phyloP scores from a whole-genome alignment of 2,797 vertebrate genomes.

The Iguana delicatissima region DNA sequence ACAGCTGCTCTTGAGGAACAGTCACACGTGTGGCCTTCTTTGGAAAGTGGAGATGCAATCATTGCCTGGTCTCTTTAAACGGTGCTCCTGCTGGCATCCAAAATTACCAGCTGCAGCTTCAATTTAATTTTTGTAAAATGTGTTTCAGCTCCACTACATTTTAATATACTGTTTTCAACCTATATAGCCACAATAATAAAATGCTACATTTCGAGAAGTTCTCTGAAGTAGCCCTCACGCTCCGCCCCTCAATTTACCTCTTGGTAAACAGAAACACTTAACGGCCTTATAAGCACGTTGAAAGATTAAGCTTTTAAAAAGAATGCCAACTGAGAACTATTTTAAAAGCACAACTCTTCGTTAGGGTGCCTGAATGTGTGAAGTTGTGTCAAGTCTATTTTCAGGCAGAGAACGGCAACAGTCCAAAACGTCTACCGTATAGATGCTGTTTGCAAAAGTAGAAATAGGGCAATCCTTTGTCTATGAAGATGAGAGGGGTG shows the following conservation, averaged over 20 bases:
- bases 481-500: background rate
- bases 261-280: constrained; percentile 24
- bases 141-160: background rate
- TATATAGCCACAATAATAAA: background rate
- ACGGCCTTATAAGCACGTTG: constrained; percentile 40
- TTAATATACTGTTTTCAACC: constrained; percentile 1
- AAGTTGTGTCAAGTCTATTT: constrained; percentile 39
- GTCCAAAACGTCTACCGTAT: constrained; percentile 40
- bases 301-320: constrained; percentile 52
- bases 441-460: constrained; percentile 12
- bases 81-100: background rate
- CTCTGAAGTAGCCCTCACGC: background rate
- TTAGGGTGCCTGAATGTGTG: background rate
- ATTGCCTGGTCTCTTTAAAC: background rate
- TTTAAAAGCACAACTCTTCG: background rate
- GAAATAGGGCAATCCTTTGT: constrained; percentile 11
- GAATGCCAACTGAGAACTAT: background rate
- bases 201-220: background rate
- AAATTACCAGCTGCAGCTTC: background rate
- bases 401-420: background rate
- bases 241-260: constrained; percentile 49
- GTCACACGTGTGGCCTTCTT: background rate
- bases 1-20: background rate
- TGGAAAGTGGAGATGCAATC: background rate
- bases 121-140: background rate